Evolutionary conservation across 2,888 invertebrate genomes (phyloP), one percentile per base, ranked within the genome.

Genomic region (Leucozona laternaria): DNA sequence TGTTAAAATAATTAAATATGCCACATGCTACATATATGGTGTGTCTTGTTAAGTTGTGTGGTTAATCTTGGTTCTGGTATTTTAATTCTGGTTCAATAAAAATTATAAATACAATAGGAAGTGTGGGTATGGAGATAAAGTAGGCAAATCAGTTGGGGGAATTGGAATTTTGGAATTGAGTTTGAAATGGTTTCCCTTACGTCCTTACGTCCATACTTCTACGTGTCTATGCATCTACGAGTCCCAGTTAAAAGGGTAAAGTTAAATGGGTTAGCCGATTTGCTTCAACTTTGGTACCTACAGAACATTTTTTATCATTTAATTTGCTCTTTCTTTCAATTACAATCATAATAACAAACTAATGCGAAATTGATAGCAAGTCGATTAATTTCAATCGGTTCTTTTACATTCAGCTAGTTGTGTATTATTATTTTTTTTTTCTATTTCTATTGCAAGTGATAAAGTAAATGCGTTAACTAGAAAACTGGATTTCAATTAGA

Each of bases 401-500:
- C 7, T 31, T 25, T 2, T 4, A n/a, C 55, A 8, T n/a, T 10
- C 15, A 31, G n/a, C 31, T 57, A 31, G n/a, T 53, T 53, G 15
- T 6, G 13, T 25, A 5, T 20, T 7, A 20, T 20, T 45, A 11
- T 50, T 11, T n/a, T n/a, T 28, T 8, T 57, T 57, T n/a, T 57
- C 10, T 0, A n/a, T 5, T n/a, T 31, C 20, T 13, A 1, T 48
- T 66, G 25, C n/a, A 60, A 53, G 25, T 15, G 4, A 25, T 15
- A 1, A 5, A 28, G 28, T 28, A 40, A 60, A 43, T 4, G 43
- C 22, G 25, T 62, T 25, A 43, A n/a, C 62, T 25, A 5, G 1
- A 22, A 43, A 62, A 62, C 62, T 62, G 25, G 62, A 25, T 62
- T 62, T 62, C 43, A 62, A 62, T 62, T 62, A 62, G 43, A 43